Percentiles rank a stretch among this genome's conserved stretches.
Conservation (phyloP, 2,888 invertebrate species). For the Tetropium fuscum region DNA sequence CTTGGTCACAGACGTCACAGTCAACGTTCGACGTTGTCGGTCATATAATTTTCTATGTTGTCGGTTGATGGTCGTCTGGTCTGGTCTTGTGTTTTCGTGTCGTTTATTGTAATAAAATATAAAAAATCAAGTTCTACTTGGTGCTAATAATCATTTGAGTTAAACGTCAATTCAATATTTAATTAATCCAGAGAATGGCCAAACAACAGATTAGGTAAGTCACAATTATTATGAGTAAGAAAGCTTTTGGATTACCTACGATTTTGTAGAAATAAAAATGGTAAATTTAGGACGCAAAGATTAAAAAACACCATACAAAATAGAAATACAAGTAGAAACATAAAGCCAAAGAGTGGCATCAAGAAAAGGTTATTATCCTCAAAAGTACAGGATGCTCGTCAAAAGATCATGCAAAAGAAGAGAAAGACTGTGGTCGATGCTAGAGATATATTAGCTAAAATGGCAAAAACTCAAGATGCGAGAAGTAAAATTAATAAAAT, state of each 20-base stretch:
- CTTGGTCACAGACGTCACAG: too few relatives aligned
- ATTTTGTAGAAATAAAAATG: conserved; percentile 39
- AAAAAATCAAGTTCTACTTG: too few relatives aligned
- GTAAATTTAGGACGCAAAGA: conserved; percentile 38
- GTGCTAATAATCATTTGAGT: too few relatives aligned
- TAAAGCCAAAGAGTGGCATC: conserved; percentile 27
- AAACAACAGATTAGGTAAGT: conserved; percentile 31
- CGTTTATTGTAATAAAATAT: too few relatives aligned
- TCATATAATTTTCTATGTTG: too few relatives aligned
- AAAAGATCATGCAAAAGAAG: conserved; percentile 84
- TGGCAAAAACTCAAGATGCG: conserved; percentile 81
- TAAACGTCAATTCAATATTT: too few relatives aligned
- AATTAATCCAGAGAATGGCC: conserved; percentile 15
- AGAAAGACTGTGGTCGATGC: conserved; percentile 83
- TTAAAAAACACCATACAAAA: conserved; percentile 26
- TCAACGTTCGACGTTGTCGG: too few relatives aligned
- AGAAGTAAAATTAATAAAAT: conserved; percentile 78
- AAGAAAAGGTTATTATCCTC: conserved; percentile 49
- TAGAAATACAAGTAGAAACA: conserved; percentile 28
- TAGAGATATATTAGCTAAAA: conserved; percentile 81
- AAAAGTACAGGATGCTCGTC: conserved; percentile 75
- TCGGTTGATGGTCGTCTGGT: too few relatives aligned
- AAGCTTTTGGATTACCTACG: too few relatives aligned
- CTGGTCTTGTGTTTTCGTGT: too few relatives aligned
- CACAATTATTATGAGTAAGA: too few relatives aligned